These are phyloP conservation scores for Tachina grossa DNA, from an alignment of 2,888 invertebrate species.

Conservation along the genomic window DNA sequence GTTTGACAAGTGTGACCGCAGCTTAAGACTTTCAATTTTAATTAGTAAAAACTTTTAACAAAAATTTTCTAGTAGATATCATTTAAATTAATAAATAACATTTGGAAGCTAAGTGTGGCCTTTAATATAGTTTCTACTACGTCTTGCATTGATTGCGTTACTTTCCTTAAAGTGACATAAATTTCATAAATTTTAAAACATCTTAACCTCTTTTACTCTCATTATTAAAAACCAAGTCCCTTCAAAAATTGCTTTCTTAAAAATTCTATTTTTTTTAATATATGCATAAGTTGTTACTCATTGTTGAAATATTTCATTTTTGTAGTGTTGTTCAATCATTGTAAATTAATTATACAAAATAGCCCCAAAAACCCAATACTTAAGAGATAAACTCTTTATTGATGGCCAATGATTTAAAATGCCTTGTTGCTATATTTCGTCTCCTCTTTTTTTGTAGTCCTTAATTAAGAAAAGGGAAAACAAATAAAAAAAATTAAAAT, in stretches of 20 bases:
- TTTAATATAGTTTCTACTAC: neutral
- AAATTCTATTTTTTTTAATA: slow-evolving; percentile 4
- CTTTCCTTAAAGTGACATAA: neutral
- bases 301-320: too few species aligned
- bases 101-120: too few species aligned
- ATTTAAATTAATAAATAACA: neutral
- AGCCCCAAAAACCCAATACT: neutral
- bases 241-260: too few species aligned
- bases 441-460: slow-evolving; percentile 22
- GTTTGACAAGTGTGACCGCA: too few species aligned
- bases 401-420: slow-evolving; percentile 42
- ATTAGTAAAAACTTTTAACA: too few species aligned
- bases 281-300: slow-evolving; percentile 6
- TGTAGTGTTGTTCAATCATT: slow-evolving; percentile 43
- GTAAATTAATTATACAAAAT: slow-evolving; percentile 30
- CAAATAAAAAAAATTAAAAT: slow-evolving; percentile 11
- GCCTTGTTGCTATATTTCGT: slow-evolving; percentile 2
- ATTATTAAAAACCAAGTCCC: neutral
- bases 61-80: too few species aligned
- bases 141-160: slow-evolving; percentile 18
- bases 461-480: neutral
- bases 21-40: too few species aligned
- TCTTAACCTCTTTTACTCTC: neutral
- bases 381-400: slow-evolving; percentile 15
- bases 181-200: neutral